Evolutionary conservation across 2,888 invertebrate genomes (phyloP).

Genomic region (Lottia gigantea): DNA sequence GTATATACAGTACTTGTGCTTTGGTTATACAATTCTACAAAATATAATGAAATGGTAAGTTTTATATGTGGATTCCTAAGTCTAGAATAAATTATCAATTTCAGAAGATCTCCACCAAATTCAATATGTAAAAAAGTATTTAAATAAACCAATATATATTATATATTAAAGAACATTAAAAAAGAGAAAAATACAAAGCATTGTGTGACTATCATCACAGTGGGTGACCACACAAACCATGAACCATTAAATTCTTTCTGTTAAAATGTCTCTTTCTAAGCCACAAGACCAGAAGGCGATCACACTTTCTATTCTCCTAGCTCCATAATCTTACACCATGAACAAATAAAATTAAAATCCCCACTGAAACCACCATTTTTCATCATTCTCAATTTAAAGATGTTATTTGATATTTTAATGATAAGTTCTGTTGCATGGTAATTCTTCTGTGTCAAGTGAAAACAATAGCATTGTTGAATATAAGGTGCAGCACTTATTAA

Average conservation of each 20-base stretch:
- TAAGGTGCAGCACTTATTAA: too few relatives aligned
- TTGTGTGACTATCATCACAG: not conserved
- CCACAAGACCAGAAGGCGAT: not conserved
- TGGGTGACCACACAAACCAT: conserved; percentile 11
- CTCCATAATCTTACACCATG: not conserved
- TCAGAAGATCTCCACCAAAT: too few relatives aligned
- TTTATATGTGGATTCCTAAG: too few relatives aligned
- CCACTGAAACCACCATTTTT: not conserved
- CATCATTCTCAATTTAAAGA: not conserved
- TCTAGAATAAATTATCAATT: too few relatives aligned
- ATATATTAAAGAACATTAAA: too few relatives aligned
- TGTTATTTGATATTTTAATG: conserved; percentile 8
- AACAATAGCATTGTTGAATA: not conserved
- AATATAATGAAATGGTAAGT: too few relatives aligned
- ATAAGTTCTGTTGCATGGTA: conserved; percentile 8
- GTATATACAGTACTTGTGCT: too few relatives aligned
- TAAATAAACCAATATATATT: too few relatives aligned
- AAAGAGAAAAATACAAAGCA: too few relatives aligned
- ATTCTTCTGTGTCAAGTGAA: conserved; percentile 1
- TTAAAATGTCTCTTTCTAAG: not conserved
- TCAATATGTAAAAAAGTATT: too few relatives aligned
- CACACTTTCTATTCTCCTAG: not conserved
- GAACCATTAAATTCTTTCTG: not conserved
- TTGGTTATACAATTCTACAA: too few relatives aligned
- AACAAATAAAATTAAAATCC: not conserved